Evolutionary conservation across 2,888 invertebrate genomes (phyloP).

Genomic region (Melanargia galathea): DNA sequence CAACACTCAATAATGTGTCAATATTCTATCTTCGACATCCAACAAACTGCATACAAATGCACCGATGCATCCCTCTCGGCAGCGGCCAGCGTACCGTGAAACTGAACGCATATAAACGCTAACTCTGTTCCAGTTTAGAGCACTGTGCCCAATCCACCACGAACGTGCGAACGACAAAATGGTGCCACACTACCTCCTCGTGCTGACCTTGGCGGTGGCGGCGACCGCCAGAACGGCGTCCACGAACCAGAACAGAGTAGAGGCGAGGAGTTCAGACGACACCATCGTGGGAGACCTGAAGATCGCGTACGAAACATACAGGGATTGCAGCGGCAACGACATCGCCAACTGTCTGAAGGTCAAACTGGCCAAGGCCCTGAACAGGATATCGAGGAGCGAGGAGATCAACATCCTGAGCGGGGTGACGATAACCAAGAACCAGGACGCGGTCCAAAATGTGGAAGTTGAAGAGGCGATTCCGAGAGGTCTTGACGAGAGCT

Average conservation of each 20-base stretch:
- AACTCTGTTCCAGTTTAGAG: conserved; percentile 67
- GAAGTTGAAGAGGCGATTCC: conserved; percentile 89
- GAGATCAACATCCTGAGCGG: conserved; percentile 87
- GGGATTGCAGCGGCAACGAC: conserved; percentile 88
- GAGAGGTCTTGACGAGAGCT: conserved; percentile 87
- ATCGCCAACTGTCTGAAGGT: conserved; percentile 89
- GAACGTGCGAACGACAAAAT: conserved; percentile 75
- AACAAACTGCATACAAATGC: conserved; percentile 70
- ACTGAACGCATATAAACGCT: conserved; percentile 78
- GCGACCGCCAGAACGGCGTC: conserved; percentile 79
- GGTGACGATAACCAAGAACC: conserved; percentile 87
- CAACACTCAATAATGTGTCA: conserved; percentile 6
- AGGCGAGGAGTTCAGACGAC: conserved; percentile 72
- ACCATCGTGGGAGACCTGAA: conserved; percentile 85
- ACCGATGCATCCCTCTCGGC: conserved; percentile 76
- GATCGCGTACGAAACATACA: conserved; percentile 89
- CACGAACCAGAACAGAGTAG: conserved; percentile 72
- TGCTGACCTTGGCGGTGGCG: conserved; percentile 79
- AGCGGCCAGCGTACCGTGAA: conserved; percentile 74
- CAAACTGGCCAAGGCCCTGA: conserved; percentile 89
- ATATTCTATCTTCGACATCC: conserved; percentile 40
- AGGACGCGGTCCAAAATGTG: conserved; percentile 70
- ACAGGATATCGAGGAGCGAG: conserved; percentile 86
- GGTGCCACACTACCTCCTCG: conserved; percentile 82
- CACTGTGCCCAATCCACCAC: conserved; percentile 72